Evolutionary conservation across 2,797 vertebrate genomes (phyloP).

Genomic region (Danio tinwini): DNA sequence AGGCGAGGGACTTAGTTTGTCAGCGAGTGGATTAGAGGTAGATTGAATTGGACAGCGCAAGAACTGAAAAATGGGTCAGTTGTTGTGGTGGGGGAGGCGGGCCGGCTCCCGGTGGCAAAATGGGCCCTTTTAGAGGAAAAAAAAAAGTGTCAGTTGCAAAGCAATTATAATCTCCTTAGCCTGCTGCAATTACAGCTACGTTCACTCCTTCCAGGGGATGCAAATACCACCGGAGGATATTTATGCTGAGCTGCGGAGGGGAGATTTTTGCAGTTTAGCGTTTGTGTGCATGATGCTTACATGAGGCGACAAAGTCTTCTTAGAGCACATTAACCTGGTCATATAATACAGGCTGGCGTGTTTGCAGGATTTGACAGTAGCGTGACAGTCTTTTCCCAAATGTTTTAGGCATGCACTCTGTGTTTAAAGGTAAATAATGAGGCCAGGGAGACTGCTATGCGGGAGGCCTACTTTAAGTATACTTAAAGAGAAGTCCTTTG

Average conservation of each 20-base stretch:
- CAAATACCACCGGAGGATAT: conserved; percentile 33
- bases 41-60: conserved; percentile 59
- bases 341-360: conserved; percentile 14
- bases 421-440: not conserved
- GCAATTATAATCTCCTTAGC: conserved; percentile 56
- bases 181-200: conserved; percentile 36
- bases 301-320: conserved; percentile 31
- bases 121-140: conserved; percentile 21
- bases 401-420: not conserved
- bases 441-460: not conserved
- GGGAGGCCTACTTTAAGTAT: not conserved
- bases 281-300: conserved; percentile 37
- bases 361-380: conserved; percentile 16
- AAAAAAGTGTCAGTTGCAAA: conserved; percentile 52
- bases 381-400: conserved; percentile 21
- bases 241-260: conserved; percentile 2
- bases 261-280: conserved; percentile 19
- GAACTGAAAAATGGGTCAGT: conserved; percentile 64
- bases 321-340: conserved; percentile 29
- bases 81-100: conserved; percentile 30
- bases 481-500: too few species aligned
- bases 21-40: conserved; percentile 54
- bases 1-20: conserved; percentile 55
- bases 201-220: conserved; percentile 8
- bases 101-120: conserved; percentile 44